These are phyloP conservation scores for Zaprionus davidi DNA, from an alignment of 1,140 invertebrate species.

Conservation along the genomic window DNA sequence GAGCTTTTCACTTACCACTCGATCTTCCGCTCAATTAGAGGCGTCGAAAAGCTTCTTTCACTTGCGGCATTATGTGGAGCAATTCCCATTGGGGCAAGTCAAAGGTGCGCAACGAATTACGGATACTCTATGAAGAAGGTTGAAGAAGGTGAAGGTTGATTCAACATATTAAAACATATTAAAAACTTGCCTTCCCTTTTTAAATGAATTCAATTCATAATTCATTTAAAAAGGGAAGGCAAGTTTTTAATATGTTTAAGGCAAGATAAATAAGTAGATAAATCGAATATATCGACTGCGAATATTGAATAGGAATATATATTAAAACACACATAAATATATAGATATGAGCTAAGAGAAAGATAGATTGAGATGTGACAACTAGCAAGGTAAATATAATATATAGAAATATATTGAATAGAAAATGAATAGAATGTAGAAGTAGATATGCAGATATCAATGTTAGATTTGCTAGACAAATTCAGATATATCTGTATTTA, in stretches of 20 bases:
- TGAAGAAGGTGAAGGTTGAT: too few species aligned
- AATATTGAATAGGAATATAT: not conserved
- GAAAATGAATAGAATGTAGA: too few species aligned
- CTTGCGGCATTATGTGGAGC: constrained; percentile 61
- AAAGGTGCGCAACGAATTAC: too few species aligned
- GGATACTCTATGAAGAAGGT: constrained; percentile 15
- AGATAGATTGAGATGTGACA: too few species aligned
- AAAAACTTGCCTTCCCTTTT: too few species aligned
- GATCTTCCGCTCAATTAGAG: constrained; percentile 22
- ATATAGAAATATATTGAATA: too few species aligned
- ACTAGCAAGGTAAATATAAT: too few species aligned
- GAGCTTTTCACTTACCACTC: constrained; percentile 62
- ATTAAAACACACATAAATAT: too few species aligned
- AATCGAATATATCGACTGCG: not conserved
- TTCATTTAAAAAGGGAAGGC: not conserved
- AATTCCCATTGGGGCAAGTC: constrained; percentile 28
- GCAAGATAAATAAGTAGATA: not conserved
- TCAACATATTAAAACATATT: too few species aligned
- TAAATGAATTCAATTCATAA: not conserved
- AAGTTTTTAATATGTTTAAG: not conserved
- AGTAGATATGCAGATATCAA: too few species aligned
- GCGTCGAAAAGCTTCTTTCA: constrained; percentile 60
- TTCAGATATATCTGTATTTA: not conserved
- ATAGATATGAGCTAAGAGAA: not conserved
- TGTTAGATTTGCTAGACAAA: too few species aligned